phyloP scores from a whole-genome alignment of 2,113 vertebrate species.

The Salvelinus sp. region DNA sequence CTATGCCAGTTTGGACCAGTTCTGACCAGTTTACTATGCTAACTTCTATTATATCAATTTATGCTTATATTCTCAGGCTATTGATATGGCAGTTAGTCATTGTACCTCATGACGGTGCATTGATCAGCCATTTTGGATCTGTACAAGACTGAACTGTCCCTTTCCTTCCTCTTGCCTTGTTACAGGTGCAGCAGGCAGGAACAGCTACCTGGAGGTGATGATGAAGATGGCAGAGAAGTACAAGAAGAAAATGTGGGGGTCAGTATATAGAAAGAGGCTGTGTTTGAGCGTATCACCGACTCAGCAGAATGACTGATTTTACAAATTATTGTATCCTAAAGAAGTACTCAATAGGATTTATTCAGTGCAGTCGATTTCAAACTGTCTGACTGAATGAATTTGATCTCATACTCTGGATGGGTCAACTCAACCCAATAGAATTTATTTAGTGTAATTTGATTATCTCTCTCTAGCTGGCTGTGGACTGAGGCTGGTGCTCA shows the following conservation, averaged over 20 bases:
- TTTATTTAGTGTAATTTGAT: neutral
- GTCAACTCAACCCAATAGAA: neutral
- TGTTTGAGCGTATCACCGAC: no score
- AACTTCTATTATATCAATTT: neutral
- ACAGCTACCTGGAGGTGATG: constrained; percentile 90
- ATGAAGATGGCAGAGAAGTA: constrained; percentile 92
- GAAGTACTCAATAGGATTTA: neutral
- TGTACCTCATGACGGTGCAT: no score
- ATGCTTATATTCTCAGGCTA: no score
- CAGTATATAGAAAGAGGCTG: constrained; percentile 49
- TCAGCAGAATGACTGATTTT: no score
- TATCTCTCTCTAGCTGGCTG: constrained; percentile 68
- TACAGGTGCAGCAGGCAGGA: constrained; percentile 90
- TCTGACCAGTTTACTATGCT: neutral
- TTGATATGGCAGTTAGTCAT: no score
- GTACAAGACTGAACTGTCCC: neutral
- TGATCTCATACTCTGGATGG: neutral
- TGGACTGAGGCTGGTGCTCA: constrained; percentile 95
- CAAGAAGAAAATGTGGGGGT: constrained; percentile 99
- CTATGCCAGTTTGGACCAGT: neutral
- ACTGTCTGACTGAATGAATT: neutral
- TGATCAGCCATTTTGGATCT: neutral
- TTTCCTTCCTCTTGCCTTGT: neutral
- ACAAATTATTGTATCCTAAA: neutral
- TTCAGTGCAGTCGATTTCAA: neutral